These are phyloP conservation scores for Calcarius lapponicus DNA, from an alignment of 2,797 vertebrate species.

Conservation along the genomic window DNA sequence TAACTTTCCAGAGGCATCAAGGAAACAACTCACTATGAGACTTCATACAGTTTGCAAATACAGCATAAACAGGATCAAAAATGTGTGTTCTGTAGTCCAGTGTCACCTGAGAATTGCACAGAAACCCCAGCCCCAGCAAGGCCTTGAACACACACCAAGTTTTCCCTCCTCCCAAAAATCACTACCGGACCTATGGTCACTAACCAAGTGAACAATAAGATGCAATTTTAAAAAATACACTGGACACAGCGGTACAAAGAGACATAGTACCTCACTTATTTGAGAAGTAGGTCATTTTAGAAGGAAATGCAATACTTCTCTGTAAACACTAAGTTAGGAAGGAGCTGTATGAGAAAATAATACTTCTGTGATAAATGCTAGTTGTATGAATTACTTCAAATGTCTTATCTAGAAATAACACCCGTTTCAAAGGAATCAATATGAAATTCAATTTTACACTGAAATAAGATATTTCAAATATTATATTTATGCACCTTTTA, in stretches of 20 bases:
- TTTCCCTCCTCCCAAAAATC: not conserved
- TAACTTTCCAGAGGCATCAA: slow-evolving; percentile 61
- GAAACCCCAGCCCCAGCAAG: not conserved
- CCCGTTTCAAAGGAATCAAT: not conserved
- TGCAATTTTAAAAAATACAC: not conserved
- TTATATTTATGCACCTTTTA: not conserved
- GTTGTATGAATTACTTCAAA: not conserved
- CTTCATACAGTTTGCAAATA: slow-evolving; percentile 13
- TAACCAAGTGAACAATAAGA: not conserved
- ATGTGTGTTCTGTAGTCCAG: not conserved
- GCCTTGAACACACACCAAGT: not conserved
- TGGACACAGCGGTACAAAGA: not conserved
- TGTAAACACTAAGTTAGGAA: not conserved
- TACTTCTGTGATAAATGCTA: not conserved
- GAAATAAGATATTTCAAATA: not conserved
- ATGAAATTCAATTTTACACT: not conserved
- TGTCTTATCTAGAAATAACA: not conserved
- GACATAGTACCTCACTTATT: not conserved
- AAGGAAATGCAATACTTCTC: not conserved
- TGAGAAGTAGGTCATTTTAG: not conserved
- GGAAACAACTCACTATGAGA: slow-evolving; percentile 56
- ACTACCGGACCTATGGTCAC: not conserved
- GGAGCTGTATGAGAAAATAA: not conserved
- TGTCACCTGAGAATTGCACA: not conserved
- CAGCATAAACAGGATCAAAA: not conserved